phyloP scores from a whole-genome alignment of 1,140 invertebrate genomes.

The Dendroctonus valens region DNA sequence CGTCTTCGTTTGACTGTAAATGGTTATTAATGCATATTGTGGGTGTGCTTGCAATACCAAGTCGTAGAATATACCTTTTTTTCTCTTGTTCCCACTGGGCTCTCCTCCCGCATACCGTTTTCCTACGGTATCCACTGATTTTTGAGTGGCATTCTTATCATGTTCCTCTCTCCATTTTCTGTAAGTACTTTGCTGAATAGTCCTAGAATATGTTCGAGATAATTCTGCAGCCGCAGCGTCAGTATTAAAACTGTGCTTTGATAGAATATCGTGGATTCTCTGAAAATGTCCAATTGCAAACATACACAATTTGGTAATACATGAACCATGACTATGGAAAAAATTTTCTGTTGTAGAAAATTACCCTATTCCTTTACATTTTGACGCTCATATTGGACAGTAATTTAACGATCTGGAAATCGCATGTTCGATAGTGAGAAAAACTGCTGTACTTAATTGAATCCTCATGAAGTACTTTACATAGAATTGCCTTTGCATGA shows the following conservation, averaged over 20 bases:
- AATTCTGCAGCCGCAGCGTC: conserved; percentile 44
- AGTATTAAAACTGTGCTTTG: conserved; percentile 43
- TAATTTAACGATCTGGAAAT: too few relatives aligned
- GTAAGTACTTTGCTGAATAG: conserved; percentile 33
- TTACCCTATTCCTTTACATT: too few relatives aligned
- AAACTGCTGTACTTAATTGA: too few relatives aligned
- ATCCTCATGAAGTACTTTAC: too few relatives aligned
- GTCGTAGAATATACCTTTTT: conserved; percentile 29
- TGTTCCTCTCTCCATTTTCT: conserved; percentile 38
- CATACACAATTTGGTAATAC: too few relatives aligned
- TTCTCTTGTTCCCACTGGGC: conserved; percentile 27
- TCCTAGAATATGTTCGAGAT: conserved; percentile 31
- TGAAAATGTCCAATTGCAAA: conserved; percentile 12
- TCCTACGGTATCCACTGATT: background rate
- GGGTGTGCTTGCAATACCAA: conserved; percentile 1
- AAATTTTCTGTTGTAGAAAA: too few relatives aligned
- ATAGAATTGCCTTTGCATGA: too few relatives aligned
- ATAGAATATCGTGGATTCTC: conserved; percentile 44
- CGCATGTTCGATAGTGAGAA: too few relatives aligned
- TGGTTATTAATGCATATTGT: background rate
- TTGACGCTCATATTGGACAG: too few relatives aligned
- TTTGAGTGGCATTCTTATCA: conserved; percentile 23
- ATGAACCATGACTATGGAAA: too few relatives aligned
- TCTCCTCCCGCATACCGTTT: conserved; percentile 34
- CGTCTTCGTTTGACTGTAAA: conserved; percentile 40